Conservation (phyloP, 2,888 invertebrate species). For the Serrognathus titanus region DNA sequence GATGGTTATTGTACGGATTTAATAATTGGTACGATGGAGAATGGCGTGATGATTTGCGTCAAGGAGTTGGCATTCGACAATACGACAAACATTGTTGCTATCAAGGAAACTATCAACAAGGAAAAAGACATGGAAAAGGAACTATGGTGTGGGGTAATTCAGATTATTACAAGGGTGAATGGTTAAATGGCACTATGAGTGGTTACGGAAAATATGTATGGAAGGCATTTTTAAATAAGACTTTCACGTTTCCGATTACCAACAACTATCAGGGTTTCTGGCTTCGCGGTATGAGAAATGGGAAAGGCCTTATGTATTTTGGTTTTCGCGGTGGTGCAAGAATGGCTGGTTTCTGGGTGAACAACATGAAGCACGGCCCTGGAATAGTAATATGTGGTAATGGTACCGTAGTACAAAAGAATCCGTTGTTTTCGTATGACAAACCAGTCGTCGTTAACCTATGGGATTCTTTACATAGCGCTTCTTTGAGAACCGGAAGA, state of each 20-base stretch:
- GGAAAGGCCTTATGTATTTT: conserved; percentile 46
- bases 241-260: conserved; percentile 54
- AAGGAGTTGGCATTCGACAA: conserved; percentile 55
- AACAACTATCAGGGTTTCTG: conserved; percentile 56
- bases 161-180: conserved; percentile 59
- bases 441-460: conserved; percentile 42
- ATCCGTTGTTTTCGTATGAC: conserved; percentile 54
- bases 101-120: conserved; percentile 55
- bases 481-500: not conserved
- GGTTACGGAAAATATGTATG: conserved; percentile 61
- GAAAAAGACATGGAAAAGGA: conserved; percentile 56
- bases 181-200: conserved; percentile 56
- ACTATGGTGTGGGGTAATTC: conserved; percentile 60
- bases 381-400: conserved; percentile 57
- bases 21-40: conserved; percentile 48
- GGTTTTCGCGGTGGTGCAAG: conserved; percentile 55
- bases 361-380: conserved; percentile 57
- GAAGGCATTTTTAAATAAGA: conserved; percentile 53
- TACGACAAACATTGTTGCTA: conserved; percentile 57
- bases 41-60: conserved; percentile 44
- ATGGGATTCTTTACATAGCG: not conserved
- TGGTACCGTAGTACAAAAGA: conserved; percentile 51
- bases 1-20: conserved; percentile 41
- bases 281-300: conserved; percentile 54
- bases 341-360: conserved; percentile 55